These are phyloP conservation scores for Alauda arvensis DNA, from an alignment of 2,797 vertebrate genomes.

Conservation along the genomic window DNA sequence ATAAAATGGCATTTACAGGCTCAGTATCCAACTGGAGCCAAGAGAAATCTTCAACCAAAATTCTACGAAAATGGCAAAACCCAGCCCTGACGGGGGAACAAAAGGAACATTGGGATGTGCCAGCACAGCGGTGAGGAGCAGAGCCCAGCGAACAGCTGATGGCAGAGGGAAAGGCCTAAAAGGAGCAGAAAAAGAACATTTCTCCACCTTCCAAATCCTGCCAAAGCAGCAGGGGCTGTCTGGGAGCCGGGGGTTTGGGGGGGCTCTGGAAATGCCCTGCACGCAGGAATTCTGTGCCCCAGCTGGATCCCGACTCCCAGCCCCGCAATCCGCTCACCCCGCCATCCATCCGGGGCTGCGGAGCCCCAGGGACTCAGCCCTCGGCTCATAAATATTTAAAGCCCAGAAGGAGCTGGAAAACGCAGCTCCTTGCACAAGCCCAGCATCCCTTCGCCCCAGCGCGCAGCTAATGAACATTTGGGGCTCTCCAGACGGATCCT, in stretches of 20 bases:
- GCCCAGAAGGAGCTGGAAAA: not conserved
- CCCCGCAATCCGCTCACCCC: not conserved
- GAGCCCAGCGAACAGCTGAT: not conserved
- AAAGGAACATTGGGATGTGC: fast-evolving
- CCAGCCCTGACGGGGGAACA: fast-evolving
- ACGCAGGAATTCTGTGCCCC: fast-evolving
- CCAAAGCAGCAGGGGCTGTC: not conserved
- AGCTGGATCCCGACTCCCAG: not conserved
- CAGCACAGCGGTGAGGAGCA: fast-evolving
- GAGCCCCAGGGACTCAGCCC: not conserved
- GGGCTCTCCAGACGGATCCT: not conserved
- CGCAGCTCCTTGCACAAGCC: fast-evolving
- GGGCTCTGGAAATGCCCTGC: not conserved
- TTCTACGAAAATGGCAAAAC: not conserved
- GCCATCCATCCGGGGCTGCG: not conserved
- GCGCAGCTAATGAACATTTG: not conserved
- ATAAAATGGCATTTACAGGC: not conserved
- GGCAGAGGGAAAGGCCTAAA: not conserved
- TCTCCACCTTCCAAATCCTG: not conserved
- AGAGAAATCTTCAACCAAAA: not conserved
- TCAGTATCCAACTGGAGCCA: not conserved
- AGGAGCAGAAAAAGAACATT: not conserved
- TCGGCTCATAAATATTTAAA: not conserved
- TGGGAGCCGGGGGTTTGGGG: fast-evolving
- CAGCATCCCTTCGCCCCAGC: not conserved